phyloP scores from a whole-genome alignment of 1,140 invertebrate genomes.

The Prorops nasuta region DNA sequence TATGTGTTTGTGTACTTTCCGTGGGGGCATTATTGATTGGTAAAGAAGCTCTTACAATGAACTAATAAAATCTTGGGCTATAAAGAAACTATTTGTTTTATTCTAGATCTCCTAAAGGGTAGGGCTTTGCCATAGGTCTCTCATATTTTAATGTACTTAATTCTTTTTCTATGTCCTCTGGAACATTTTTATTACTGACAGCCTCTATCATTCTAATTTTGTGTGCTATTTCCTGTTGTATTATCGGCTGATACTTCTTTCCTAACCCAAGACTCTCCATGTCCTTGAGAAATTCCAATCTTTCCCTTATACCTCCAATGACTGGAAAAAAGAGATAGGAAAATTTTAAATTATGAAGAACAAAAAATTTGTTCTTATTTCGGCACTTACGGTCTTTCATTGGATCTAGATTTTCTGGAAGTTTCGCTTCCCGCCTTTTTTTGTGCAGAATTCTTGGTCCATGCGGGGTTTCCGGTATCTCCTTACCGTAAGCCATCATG shows the following conservation, averaged over 20 bases:
- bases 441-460: constrained; percentile 32
- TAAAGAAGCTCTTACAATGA: too few species aligned
- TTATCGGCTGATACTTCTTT: constrained; percentile 53
- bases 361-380: constrained; percentile 5
- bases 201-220: constrained; percentile 51
- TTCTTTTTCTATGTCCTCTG: constrained; percentile 22
- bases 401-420: constrained; percentile 27
- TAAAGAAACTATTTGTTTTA: constrained; percentile 12
- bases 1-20: too few species aligned
- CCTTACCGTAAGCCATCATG: constrained; percentile 54
- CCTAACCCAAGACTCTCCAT: constrained; percentile 53
- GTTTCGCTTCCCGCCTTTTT: constrained; percentile 14
- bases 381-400: constrained; percentile 40
- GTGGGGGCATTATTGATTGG: too few species aligned
- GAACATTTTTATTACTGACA: constrained; percentile 36
- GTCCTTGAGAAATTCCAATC: constrained; percentile 53
- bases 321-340: not conserved
- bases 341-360: not conserved
- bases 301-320: constrained; percentile 49
- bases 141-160: constrained; percentile 33
- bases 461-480: constrained; percentile 49
- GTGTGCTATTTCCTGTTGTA: constrained; percentile 53
- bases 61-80: too few species aligned
- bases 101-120: constrained; percentile 44
- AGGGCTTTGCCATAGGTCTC: constrained; percentile 40